Conservation (phyloP, 1,140 invertebrate species). For the Pseudachorutes palmiensis region DNA sequence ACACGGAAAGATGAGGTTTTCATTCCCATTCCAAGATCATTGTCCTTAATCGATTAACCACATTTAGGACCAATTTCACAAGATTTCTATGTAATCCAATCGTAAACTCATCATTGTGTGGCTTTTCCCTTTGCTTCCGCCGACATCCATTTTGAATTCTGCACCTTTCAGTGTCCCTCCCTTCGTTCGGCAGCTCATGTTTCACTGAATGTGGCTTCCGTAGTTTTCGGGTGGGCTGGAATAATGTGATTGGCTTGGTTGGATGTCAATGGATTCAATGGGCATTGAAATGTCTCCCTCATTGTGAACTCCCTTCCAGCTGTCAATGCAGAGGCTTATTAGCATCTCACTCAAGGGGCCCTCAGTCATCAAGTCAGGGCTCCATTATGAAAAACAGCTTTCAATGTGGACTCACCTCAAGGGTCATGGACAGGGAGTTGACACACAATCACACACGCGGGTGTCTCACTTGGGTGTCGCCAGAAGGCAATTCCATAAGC, state of each 20-base stretch:
- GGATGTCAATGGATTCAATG: not conserved
- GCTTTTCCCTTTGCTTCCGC: not conserved
- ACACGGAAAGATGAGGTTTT: not conserved
- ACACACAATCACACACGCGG: too few relatives aligned
- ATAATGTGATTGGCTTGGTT: too few relatives aligned
- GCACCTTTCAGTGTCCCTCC: too few relatives aligned
- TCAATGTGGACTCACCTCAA: not conserved
- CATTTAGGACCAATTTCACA: not conserved
- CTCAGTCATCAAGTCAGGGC: not conserved
- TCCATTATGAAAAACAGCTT: not conserved
- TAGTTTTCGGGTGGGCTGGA: too few relatives aligned
- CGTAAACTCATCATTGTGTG: not conserved
- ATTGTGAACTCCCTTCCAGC: slow-evolving; percentile 2
- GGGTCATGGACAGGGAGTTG: not conserved
- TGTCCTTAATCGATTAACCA: not conserved
- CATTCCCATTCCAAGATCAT: not conserved
- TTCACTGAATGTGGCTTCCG: too few relatives aligned
- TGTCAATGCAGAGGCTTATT: slow-evolving; percentile 1
- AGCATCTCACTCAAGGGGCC: not conserved
- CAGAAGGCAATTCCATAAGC: too few relatives aligned
- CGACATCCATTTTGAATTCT: too few relatives aligned
- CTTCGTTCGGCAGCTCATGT: too few relatives aligned
- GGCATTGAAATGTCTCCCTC: not conserved
- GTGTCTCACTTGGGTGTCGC: not conserved
- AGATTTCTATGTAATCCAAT: not conserved